Conservation (phyloP, 2,113 vertebrate species). For the Colaptes auratus region DNA sequence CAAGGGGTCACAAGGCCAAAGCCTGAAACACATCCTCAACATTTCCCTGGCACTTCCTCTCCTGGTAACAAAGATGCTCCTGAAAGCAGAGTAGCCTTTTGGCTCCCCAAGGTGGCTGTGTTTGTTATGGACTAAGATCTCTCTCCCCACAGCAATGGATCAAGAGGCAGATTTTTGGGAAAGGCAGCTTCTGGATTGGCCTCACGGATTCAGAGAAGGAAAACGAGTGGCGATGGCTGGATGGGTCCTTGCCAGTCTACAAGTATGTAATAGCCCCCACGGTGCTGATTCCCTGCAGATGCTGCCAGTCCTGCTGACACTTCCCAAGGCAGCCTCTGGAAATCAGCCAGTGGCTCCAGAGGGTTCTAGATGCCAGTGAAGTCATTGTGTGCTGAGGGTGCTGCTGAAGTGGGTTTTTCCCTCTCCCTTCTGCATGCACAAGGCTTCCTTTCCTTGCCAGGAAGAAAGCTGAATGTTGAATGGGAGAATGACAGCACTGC, state of each 20-base stretch:
- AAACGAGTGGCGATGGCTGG: constrained; percentile 90
- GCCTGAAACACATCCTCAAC: background rate
- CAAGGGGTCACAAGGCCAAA: background rate
- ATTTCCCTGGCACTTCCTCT: background rate
- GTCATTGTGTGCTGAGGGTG: background rate
- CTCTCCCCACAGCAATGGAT: constrained; percentile 87
- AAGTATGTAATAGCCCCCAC: constrained; percentile 80
- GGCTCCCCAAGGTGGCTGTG: background rate
- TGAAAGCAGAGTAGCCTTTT: background rate
- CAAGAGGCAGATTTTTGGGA: constrained; percentile 81
- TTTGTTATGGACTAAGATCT: background rate
- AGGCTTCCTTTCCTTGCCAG: constrained; percentile 30
- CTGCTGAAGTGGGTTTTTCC: background rate
- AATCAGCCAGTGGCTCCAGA: background rate
- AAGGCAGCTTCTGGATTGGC: constrained; percentile 92
- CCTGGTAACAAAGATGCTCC: background rate
- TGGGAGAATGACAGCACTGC: constrained; percentile 19
- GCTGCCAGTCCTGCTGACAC: background rate
- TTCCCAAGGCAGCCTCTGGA: background rate
- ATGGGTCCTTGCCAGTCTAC: constrained; percentile 84
- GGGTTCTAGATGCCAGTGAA: background rate
- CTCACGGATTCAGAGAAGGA: constrained; percentile 87
- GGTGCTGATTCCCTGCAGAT: background rate
- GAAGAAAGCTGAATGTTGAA: constrained; percentile 29
- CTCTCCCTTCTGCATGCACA: background rate